Conservation (phyloP, 2,888 invertebrate species). For the Morinoia aosen region DNA sequence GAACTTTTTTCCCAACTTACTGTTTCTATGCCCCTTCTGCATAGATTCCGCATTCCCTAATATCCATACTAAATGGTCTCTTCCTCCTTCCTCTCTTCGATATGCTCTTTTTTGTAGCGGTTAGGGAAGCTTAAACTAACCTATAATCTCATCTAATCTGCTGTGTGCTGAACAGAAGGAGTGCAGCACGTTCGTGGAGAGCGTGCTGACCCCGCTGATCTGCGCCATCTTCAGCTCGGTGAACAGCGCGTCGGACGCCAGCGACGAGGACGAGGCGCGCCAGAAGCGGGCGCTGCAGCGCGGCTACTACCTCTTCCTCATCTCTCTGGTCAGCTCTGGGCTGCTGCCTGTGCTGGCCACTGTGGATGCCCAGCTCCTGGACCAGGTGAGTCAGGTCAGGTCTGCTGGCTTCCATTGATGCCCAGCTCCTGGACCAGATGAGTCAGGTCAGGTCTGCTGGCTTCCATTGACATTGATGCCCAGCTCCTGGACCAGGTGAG, state of each 20-base stretch:
- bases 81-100: too few relatives aligned
- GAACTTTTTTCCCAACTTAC: too few relatives aligned
- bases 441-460: too few relatives aligned
- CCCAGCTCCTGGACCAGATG: not conserved
- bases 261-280: constrained; percentile 73
- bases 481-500: constrained; percentile 70
- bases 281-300: constrained; percentile 74
- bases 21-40: too few relatives aligned
- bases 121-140: too few relatives aligned
- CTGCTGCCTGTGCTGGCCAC: constrained; percentile 72
- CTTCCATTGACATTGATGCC: too few relatives aligned
- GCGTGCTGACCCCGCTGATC: constrained; percentile 74
- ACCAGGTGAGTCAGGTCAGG: constrained; percentile 69
- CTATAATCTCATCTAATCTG: too few relatives aligned
- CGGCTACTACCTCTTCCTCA: constrained; percentile 74
- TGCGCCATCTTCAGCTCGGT: constrained; percentile 73
- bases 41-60: too few relatives aligned
- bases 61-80: too few relatives aligned
- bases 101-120: too few relatives aligned
- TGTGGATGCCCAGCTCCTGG: constrained; percentile 69
- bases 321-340: constrained; percentile 73
- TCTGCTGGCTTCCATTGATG: not conserved
- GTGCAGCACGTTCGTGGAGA: constrained; percentile 73
- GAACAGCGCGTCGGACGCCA: constrained; percentile 72
- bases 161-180: constrained; percentile 72